Conservation (phyloP, 2,797 vertebrate genomes). For the Acrocephalus scirpaceus region DNA sequence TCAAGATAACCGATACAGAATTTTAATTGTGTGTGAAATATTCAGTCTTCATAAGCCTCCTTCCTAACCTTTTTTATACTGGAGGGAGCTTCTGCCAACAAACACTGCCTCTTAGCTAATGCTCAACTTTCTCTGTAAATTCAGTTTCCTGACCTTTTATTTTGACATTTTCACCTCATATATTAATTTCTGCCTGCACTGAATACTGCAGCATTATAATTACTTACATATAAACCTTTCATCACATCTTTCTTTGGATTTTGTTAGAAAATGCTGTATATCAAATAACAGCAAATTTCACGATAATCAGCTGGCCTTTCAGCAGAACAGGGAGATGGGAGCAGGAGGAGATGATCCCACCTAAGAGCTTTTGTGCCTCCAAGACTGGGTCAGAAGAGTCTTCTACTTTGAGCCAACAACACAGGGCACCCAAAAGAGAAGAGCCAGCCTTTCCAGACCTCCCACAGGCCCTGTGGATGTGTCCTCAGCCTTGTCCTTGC, state of each 20-base stretch:
- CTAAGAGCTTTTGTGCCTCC: not conserved
- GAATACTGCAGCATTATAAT: slow-evolving; percentile 64
- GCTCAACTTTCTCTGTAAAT: slow-evolving; percentile 62
- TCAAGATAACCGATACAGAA: slow-evolving; percentile 52
- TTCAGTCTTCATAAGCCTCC: slow-evolving; percentile 33
- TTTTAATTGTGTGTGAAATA: slow-evolving; percentile 73
- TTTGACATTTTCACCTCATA: slow-evolving; percentile 66
- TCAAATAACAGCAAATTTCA: slow-evolving; percentile 66
- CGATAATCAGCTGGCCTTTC: slow-evolving; percentile 49
- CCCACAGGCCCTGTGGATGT: accelerated
- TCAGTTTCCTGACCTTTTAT: slow-evolving; percentile 73
- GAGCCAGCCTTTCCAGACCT: not conserved
- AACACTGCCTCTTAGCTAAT: slow-evolving; percentile 47
- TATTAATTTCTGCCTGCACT: slow-evolving; percentile 61
- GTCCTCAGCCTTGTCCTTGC: not conserved
- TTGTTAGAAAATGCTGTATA: slow-evolving; percentile 60
- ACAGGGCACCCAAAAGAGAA: not conserved
- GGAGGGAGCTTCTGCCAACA: slow-evolving; percentile 36
- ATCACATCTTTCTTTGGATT: slow-evolving; percentile 61
- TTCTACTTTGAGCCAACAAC: not conserved
- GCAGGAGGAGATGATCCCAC: not conserved
- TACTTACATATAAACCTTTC: slow-evolving; percentile 70
- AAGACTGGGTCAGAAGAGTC: not conserved
- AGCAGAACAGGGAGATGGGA: not conserved
- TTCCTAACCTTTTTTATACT: slow-evolving; percentile 37